These are phyloP conservation scores for Pogoniulus pusillus DNA, from an alignment of 2,797 vertebrate genomes.

Conservation along the genomic window DNA sequence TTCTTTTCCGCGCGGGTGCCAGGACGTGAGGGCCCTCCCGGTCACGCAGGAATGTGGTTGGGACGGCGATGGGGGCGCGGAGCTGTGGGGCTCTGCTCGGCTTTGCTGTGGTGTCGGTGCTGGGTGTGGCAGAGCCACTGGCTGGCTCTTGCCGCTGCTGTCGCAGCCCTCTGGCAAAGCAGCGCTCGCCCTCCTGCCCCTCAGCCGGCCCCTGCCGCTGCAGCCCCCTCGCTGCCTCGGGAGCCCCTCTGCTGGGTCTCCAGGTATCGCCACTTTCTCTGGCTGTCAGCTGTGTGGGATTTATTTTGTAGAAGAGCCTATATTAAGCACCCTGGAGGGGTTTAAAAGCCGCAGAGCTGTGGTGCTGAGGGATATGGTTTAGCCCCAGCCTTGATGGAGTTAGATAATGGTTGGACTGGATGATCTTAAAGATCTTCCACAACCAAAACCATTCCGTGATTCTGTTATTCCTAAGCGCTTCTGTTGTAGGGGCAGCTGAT, in stretches of 20 bases:
- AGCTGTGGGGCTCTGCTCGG: too few species aligned
- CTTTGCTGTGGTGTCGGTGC: too few species aligned
- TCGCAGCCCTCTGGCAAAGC: not conserved
- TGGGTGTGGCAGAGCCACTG: not conserved
- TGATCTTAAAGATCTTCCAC: too few species aligned
- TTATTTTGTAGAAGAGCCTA: not conserved
- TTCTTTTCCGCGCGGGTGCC: not conserved
- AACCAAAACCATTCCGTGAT: too few species aligned
- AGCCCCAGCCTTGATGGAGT: too few species aligned
- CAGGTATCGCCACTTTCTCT: accelerated
- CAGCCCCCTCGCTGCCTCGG: accelerated
- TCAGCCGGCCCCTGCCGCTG: too few species aligned
- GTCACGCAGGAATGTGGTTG: not conserved
- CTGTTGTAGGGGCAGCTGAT: not conserved
- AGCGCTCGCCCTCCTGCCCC: not conserved
- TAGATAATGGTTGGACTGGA: too few species aligned
- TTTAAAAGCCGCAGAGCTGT: too few species aligned
- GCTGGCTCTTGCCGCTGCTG: not conserved
- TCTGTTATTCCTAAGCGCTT: accelerated
- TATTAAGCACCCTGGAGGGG: too few species aligned
- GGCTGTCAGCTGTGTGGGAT: accelerated
- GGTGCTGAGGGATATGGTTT: too few species aligned
- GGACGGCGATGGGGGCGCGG: not conserved
- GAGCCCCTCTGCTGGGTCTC: accelerated
- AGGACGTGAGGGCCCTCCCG: not conserved